Evolutionary conservation across 2,797 vertebrate genomes (phyloP).

Genomic region (Mastacembelus armatus): DNA sequence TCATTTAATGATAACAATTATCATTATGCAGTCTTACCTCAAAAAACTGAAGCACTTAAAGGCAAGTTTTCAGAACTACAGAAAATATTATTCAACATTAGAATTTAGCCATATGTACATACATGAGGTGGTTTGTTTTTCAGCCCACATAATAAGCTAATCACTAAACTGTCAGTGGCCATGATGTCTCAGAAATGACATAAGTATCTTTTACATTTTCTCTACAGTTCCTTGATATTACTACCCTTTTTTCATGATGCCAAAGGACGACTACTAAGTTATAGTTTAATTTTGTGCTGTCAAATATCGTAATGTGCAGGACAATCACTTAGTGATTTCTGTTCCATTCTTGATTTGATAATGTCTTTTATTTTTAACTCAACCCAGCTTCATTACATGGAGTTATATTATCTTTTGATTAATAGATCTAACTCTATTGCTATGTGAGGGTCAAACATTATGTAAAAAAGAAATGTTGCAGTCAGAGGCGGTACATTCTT

Average conservation of each 20-base stretch:
- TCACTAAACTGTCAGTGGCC: neutral
- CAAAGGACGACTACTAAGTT: conserved; percentile 5
- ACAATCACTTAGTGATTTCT: conserved; percentile 24
- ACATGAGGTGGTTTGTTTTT: neutral
- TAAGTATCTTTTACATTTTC: neutral
- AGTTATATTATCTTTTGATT: conserved; percentile 1
- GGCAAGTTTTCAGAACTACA: conserved; percentile 7
- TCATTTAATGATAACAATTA: conserved; percentile 46
- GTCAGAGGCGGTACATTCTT: conserved; percentile 24
- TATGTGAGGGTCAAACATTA: conserved; percentile 24
- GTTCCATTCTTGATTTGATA: neutral
- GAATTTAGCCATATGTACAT: conserved; percentile 9
- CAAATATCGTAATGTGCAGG: conserved; percentile 11
- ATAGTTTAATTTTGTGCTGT: conserved; percentile 36
- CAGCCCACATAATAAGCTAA: neutral
- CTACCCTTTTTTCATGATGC: conserved; percentile 2
- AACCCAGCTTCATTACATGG: conserved; percentile 6
- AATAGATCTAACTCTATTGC: neutral
- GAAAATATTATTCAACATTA: conserved; percentile 16
- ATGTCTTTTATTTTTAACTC: conserved; percentile 28
- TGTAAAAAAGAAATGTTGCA: neutral
- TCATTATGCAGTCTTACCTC: conserved; percentile 20
- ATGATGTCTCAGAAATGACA: conserved; percentile 6
- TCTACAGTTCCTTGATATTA: conserved; percentile 3
- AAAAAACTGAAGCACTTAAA: conserved; percentile 18